Evolutionary conservation across 2,113 vertebrate species (phyloP).

Genomic region (Varanus komodoensis): DNA sequence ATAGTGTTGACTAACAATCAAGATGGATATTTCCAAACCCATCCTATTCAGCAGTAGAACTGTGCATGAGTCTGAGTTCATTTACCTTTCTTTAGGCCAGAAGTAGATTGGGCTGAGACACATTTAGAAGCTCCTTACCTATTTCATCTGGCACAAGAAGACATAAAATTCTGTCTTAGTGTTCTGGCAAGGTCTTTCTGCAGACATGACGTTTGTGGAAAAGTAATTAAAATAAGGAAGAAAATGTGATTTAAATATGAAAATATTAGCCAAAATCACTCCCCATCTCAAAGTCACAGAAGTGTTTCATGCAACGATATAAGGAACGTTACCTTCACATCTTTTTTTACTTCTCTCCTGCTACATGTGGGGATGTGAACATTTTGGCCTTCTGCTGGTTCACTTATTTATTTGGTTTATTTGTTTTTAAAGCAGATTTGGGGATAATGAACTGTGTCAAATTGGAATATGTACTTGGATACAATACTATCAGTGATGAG

Average conservation of each 20-base stretch:
- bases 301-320: background rate
- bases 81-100: constrained; percentile 10
- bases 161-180: constrained; percentile 63
- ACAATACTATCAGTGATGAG: too few relatives aligned
- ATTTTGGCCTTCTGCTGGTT: background rate
- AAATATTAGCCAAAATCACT: constrained; percentile 38
- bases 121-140: constrained; percentile 69
- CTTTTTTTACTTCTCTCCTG: background rate
- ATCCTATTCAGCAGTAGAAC: constrained; percentile 46
- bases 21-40: constrained; percentile 52
- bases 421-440: background rate
- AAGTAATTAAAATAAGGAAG: constrained; percentile 73
- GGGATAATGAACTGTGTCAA: background rate
- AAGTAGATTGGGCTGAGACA: constrained; percentile 57
- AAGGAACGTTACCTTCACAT: background rate
- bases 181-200: constrained; percentile 64
- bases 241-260: constrained; percentile 65
- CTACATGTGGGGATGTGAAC: background rate
- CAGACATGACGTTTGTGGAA: constrained; percentile 75
- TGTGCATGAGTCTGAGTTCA: constrained; percentile 30
- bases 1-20: background rate
- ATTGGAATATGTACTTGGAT: background rate
- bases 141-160: constrained; percentile 65
- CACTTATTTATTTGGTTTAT: background rate
- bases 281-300: background rate